Percentiles rank a stretch among this genome's conserved stretches.
Evolutionary conservation across 2,888 invertebrate species (phyloP).

Genomic region (Macrophya alboannulata): DNA sequence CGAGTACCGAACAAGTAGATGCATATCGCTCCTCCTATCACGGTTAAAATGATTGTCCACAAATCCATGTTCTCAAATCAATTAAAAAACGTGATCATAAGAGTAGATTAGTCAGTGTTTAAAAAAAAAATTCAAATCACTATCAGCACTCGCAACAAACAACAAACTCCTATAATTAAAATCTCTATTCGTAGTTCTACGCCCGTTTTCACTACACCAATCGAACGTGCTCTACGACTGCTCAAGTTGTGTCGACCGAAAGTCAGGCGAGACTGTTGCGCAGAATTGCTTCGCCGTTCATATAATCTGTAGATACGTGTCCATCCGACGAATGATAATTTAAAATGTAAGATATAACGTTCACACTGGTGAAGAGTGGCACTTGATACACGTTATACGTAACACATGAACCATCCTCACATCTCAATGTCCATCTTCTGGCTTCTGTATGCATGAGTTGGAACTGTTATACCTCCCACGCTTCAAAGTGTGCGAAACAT

Average conservation of each 20-base stretch:
- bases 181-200: no score
- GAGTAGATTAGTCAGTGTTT: no score
- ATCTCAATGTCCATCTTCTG: neutral
- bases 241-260: neutral
- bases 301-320: neutral
- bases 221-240: no score
- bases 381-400: neutral
- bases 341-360: neutral
- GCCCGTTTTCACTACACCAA: no score
- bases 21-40: neutral
- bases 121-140: no score
- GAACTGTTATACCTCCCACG: no score
- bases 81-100: neutral
- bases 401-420: neutral
- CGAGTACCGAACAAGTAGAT: constrained; percentile 45
- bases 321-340: neutral
- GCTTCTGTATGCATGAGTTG: no score
- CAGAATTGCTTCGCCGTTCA: neutral
- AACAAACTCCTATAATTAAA: no score
- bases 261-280: neutral
- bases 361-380: neutral
- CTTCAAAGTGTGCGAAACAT: no score
- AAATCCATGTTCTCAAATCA: neutral
- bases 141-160: no score
- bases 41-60: neutral